A percentile compares a stretch with the other conserved stretches of the same genome.
phyloP scores from a whole-genome alignment of 2,113 vertebrate species.

The Melanotaenia duboulayi region DNA sequence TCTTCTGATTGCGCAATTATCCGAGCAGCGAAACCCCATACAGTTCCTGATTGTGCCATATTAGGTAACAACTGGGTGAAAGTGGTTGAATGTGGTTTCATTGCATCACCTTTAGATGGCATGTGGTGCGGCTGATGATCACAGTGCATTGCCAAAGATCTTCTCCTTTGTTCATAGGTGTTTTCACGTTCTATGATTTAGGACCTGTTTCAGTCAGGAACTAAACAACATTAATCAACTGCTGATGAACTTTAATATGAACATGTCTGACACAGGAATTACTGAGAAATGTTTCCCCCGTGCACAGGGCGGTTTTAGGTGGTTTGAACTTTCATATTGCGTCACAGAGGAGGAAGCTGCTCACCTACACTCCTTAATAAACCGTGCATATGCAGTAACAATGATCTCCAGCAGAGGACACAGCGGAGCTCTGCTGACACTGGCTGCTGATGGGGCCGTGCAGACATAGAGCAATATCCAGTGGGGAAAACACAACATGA shows the following conservation, averaged over 20 bases:
- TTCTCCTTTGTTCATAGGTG: background rate
- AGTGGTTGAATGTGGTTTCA: constrained; percentile 11
- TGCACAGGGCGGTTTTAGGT: background rate
- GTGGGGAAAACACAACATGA: too few species aligned
- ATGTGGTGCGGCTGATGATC: constrained; percentile 1
- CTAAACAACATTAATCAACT: background rate
- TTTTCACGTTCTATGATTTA: background rate
- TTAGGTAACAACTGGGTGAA: constrained; percentile 38
- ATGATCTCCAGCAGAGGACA: constrained; percentile 58
- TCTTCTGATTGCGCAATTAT: constrained; percentile 54
- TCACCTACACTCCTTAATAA: background rate
- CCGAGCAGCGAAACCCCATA: constrained; percentile 14
- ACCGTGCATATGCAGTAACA: constrained; percentile 30
- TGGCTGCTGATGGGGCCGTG: background rate
- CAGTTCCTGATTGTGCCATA: constrained; percentile 41
- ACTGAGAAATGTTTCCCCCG: background rate
- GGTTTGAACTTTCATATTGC: background rate
- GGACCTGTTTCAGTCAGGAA: background rate
- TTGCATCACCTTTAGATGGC: constrained; percentile 21
- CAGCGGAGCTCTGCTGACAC: constrained; percentile 1
- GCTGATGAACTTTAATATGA: background rate
- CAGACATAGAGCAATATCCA: too few species aligned
- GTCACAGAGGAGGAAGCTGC: constrained; percentile 19
- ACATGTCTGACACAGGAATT: constrained; percentile 2
- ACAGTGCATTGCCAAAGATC: background rate